Evolutionary conservation across 2,797 vertebrate species (phyloP), one percentile per base, ranked within the genome.

Genomic region (Hylomyscus alleni): DNA sequence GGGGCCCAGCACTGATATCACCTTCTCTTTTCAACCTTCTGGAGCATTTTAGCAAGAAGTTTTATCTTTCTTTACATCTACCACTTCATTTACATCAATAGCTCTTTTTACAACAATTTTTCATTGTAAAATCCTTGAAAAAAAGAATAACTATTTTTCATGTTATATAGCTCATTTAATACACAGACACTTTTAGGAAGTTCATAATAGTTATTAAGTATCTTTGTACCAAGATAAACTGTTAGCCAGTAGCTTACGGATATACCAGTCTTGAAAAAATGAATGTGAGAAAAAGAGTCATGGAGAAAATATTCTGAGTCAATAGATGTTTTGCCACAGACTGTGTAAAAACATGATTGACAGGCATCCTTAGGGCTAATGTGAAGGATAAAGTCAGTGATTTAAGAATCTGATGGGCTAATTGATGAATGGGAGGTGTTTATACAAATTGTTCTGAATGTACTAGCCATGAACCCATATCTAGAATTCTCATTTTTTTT

Each of bases 391-490:
- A 20, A 60, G n/a, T 86, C 17, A 87, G 22, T 82, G 56, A 75
- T 14, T 95, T 29, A 72, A 76, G 50, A 94, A 52, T 60, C 50
- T 56, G 20, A 22, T 73, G 6, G 34, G 56, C 15, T 80, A 93
- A 58, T 1, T 58, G 69, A 29, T 7, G 12, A 60, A 8, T 87
- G n/a, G 69, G 10, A 50, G 75, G 54, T 93, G 52, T 91, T 93
- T 60, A 72, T 76, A 31, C 90, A 65, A 81, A 40, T 62, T 90
- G 6, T 90, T 94, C n/a, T 52, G 75, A 26, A 29, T 93, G 13
- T 65, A 50, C 29, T 44, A 81, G 0, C 19, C 95, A 26, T 81
- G 34, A 58, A 84, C 15, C 6, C 20, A 88, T 6, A 29, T 69
- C n/a, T 69, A 19, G 6, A 69, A n/a, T 69, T 34, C 14, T 69